Percentiles rank a stretch among this genome's conserved stretches.
Evolutionary conservation across 2,888 invertebrate genomes (phyloP).

Genomic region (Ptychoptera contaminata): DNA sequence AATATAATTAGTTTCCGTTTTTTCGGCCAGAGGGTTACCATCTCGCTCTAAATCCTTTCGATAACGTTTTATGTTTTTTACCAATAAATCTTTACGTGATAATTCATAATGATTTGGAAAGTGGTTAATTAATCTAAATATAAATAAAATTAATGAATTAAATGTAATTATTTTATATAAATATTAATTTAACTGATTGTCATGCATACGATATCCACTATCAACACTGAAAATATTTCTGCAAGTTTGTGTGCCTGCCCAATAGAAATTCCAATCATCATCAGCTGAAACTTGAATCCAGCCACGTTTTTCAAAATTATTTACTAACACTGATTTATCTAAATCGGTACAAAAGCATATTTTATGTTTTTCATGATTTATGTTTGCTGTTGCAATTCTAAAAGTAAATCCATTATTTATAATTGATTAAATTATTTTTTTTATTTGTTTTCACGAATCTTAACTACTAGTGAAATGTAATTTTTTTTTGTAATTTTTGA

Average conservation of each 20-base stretch:
- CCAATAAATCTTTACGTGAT: constrained; percentile 87
- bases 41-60: constrained; percentile 84
- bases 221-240: constrained; percentile 83
- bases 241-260: constrained; percentile 86
- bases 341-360: constrained; percentile 36
- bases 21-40: constrained; percentile 71
- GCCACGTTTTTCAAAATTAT: constrained; percentile 82
- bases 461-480: background rate
- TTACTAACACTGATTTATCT: constrained; percentile 83
- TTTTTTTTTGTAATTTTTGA: background rate
- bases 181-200: constrained; percentile 54
- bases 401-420: constrained; percentile 6
- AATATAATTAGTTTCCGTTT: constrained; percentile 34
- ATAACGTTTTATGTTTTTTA: constrained; percentile 91
- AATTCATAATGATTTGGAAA: constrained; percentile 93
- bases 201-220: constrained; percentile 79
- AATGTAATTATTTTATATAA: background rate
- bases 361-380: constrained; percentile 18
- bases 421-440: background rate
- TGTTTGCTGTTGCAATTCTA: constrained; percentile 14
- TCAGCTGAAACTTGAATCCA: constrained; percentile 72
- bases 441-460: background rate
- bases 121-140: constrained; percentile 71
- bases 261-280: constrained; percentile 93
- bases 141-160: background rate